Conservation (phyloP, 92 coral and sea anemone species). For the Siderastrea radians region DNA sequence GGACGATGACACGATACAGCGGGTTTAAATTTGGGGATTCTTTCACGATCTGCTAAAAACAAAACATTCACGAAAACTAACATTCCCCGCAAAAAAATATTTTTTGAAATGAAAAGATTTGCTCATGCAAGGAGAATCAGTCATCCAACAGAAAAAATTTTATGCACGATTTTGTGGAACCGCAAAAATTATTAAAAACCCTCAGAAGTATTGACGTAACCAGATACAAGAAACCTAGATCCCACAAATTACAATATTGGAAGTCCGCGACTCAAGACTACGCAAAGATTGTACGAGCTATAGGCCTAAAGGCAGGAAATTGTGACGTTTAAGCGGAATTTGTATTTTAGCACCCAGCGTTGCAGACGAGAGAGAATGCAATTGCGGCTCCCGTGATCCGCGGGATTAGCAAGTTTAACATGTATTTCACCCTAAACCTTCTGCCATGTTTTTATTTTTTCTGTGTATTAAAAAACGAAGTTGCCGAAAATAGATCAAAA, state of each 20-base stretch:
- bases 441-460: not conserved
- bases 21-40: not conserved
- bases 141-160: no score
- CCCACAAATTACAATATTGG: not conserved
- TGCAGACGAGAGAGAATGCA: not conserved
- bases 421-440: not conserved
- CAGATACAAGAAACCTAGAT: not conserved
- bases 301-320: not conserved
- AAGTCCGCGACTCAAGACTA: not conserved
- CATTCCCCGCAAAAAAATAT: not conserved
- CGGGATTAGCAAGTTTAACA: not conserved
- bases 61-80: not conserved
- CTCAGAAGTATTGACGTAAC: not conserved
- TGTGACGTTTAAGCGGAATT: not conserved
- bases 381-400: not conserved
- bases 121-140: no score
- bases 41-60: not conserved
- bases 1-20: not conserved
- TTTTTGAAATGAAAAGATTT: no score
- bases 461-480: not conserved
- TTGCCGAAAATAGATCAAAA: not conserved
- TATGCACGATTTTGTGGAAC: no score
- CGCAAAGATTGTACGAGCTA: not conserved
- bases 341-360: not conserved
- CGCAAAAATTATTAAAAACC: no score